These are phyloP conservation scores for Hyles euphorbiae DNA, from an alignment of 1,140 invertebrate species.

Conservation along the genomic window DNA sequence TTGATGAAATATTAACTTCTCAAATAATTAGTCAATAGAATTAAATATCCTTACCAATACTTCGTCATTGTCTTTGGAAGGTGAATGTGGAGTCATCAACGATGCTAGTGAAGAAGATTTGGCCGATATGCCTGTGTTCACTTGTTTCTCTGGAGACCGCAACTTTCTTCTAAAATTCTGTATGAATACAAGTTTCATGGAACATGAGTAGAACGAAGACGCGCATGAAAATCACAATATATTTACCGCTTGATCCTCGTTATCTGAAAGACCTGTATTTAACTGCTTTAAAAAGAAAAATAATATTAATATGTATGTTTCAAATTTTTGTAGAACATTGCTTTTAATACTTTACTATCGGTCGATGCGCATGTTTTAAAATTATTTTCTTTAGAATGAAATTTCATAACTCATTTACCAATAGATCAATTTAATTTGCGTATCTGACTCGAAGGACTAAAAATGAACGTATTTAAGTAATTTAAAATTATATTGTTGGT, in stretches of 20 bases:
- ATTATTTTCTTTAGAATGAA: no score
- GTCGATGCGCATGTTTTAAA: no score
- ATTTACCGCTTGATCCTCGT: slow-evolving; percentile 61
- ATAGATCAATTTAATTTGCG: no score
- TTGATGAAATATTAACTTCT: no score
- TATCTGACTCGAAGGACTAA: no score
- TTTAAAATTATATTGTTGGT: no score
- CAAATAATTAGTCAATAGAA: neutral
- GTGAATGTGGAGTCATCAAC: slow-evolving; percentile 57
- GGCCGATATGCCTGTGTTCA: slow-evolving; percentile 61
- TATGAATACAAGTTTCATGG: slow-evolving; percentile 5
- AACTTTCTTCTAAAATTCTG: slow-evolving; percentile 79
- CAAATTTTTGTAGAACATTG: no score
- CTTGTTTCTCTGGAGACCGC: slow-evolving; percentile 71
- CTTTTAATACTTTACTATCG: no score
- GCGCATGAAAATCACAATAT: slow-evolving; percentile 8
- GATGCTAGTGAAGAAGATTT: slow-evolving; percentile 76
- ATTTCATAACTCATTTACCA: no score
- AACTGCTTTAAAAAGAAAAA: slow-evolving; percentile 44
- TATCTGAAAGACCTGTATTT: slow-evolving; percentile 76
- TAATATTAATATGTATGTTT: neutral
- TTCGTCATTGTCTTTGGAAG: slow-evolving; percentile 39
- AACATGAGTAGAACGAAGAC: neutral
- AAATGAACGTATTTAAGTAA: no score
- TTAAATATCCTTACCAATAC: slow-evolving; percentile 31